Conservation (phyloP, 2,888 invertebrate species). For the Andrena camellia region DNA sequence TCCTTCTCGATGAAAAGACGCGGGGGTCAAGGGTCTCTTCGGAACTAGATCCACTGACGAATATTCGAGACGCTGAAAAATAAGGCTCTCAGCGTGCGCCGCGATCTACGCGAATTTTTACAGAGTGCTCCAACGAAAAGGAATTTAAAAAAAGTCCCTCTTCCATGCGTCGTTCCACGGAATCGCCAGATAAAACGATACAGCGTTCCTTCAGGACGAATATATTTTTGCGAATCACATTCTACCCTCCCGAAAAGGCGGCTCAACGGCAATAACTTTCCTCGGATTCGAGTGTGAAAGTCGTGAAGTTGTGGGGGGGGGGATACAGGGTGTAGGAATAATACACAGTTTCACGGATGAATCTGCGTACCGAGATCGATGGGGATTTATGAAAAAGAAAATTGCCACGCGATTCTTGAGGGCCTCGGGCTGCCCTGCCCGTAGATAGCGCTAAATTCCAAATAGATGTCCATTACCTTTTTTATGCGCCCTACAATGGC, state of each 20-base stretch:
- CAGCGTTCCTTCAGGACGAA: no score
- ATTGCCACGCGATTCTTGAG: no score
- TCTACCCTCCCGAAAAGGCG: background rate
- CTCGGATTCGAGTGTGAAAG: background rate
- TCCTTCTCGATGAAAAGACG: constrained; percentile 14
- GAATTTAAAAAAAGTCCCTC: constrained; percentile 8
- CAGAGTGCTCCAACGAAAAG: background rate
- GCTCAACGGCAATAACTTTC: background rate
- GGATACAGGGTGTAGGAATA: background rate
- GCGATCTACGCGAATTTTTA: constrained; percentile 12
- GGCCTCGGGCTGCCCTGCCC: no score
- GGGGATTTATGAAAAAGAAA: no score
- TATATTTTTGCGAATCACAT: constrained; percentile 26
- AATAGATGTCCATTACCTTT: background rate
- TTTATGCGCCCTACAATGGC: background rate
- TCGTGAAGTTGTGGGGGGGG: background rate
- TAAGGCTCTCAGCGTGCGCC: constrained; percentile 2
- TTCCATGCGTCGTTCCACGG: background rate
- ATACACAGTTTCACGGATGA: background rate
- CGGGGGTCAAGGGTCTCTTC: no score
- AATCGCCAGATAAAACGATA: background rate
- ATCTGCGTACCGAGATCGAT: background rate
- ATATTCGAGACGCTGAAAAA: constrained; percentile 28
- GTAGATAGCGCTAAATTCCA: no score
- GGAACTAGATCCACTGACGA: constrained; percentile 11